Evolutionary conservation across 2,113 vertebrate species (phyloP), one percentile per base, ranked within the genome.

Genomic region (Empidonax alnorum): DNA sequence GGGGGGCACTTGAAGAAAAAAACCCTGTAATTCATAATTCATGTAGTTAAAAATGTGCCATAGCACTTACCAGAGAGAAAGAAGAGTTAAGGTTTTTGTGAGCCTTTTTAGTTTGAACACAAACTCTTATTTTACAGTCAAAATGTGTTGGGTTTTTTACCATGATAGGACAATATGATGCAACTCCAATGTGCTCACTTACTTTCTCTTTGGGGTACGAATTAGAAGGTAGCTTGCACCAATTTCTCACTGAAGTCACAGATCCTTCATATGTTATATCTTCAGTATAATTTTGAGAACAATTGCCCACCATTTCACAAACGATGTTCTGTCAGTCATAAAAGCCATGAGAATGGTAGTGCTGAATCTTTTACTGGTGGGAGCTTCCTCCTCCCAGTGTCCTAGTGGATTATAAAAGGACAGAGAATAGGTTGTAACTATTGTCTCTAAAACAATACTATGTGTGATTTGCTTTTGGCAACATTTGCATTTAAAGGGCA

Each of bases 401-500:
- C 74, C 12, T 1, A 47, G 30, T 2, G 3, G 55, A 25, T 53
- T 66, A 17, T 23, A 33, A 72, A 87, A 71, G 82, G 63, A 31
- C 35, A 30, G 58, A 76, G 33, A 75, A 58, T 24, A 76, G 37
- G 39, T 83, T 94, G 85, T 82, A 91, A 23, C 47, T 58, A 1
- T 74, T 86, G 76, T 87, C 39, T 89, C 65, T 52, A 18, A 92
- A 92, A 75, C 66, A 88, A 47, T 77, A 12, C 46, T 27, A 0
- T n/a, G 30, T 39, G 33, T 76, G n/a, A 47, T 83, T 53, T 75
- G 62, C 28, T 52, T 92, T 87, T 72, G 84, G 56, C 10, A 16
- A 92, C 42, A 82, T 84, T 78, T 94, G 73, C 69, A 49, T 95
- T 92, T 87, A 31, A 76, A 95, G 74, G 87, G 58, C 41, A 22